Evolutionary conservation across 2,797 vertebrate genomes (phyloP).

Genomic region (Scolopax rusticola): DNA sequence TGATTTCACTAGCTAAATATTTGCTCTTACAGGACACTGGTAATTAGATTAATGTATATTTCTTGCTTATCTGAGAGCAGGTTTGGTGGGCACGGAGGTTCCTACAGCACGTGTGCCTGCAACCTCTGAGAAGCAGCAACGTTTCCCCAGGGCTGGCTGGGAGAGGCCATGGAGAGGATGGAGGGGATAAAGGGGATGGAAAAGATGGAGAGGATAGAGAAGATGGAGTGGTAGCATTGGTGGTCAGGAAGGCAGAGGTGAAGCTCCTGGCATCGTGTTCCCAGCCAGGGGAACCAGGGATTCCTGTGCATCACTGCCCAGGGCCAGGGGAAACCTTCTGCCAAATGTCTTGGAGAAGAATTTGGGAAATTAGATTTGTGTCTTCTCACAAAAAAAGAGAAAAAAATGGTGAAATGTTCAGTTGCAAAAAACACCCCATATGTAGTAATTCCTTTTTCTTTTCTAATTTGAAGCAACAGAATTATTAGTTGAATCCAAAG

Average conservation of each 20-base stretch:
- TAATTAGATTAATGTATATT: background rate
- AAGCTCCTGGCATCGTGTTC: rapidly evolving
- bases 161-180: background rate
- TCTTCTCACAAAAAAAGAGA: background rate
- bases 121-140: background rate
- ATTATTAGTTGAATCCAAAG: background rate
- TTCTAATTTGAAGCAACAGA: background rate
- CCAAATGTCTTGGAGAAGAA: background rate
- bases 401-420: background rate
- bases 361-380: background rate
- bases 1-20: constrained; percentile 19
- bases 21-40: background rate
- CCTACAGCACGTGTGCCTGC: rapidly evolving
- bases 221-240: too few relatives aligned
- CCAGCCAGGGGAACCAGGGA: background rate
- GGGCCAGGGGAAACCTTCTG: background rate
- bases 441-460: background rate
- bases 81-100: background rate
- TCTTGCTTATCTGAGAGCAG: background rate
- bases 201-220: too few relatives aligned
- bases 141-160: background rate
- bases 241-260: rapidly evolving
- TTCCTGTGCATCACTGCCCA: background rate
- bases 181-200: background rate
- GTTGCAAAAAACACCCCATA: background rate